A percentile compares a stretch with the other conserved stretches of the same genome.
These are phyloP conservation scores for Griposia aprilina DNA, from an alignment of 2,888 invertebrate genomes.

Conservation along the genomic window DNA sequence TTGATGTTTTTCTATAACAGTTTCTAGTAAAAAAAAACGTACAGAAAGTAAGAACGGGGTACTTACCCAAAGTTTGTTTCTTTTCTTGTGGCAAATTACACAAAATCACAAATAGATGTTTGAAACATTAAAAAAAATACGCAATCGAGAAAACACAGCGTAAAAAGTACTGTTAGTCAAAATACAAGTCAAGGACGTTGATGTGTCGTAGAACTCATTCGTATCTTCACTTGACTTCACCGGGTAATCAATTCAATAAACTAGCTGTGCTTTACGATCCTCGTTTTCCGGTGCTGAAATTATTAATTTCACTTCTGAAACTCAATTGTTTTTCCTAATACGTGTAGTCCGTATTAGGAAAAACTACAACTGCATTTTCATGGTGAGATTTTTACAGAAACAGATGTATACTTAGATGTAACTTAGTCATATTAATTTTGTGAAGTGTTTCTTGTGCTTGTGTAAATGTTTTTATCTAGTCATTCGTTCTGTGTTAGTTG, in stretches of 20 bases:
- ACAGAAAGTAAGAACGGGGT: too few relatives aligned
- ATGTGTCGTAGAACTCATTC: background rate
- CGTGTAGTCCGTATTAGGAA: too few relatives aligned
- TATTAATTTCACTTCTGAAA: too few relatives aligned
- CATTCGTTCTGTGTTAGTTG: background rate
- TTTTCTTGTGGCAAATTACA: background rate
- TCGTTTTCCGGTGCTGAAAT: background rate
- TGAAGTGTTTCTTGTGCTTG: conserved; percentile 13
- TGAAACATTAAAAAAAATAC: background rate
- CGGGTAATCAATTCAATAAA: background rate
- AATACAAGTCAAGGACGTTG: background rate
- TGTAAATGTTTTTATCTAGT: background rate
- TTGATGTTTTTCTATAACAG: too few relatives aligned
- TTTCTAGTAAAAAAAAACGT: too few relatives aligned
- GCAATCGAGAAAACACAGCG: background rate
- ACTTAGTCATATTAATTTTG: too few relatives aligned
- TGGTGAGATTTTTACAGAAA: background rate
- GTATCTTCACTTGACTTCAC: background rate
- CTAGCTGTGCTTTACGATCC: background rate
- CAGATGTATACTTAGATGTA: background rate
- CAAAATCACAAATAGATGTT: background rate
- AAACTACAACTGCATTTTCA: background rate
- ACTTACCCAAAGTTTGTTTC: background rate
- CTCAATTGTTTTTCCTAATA: background rate
- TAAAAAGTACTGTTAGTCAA: background rate